Evolutionary conservation across 2,888 invertebrate genomes (phyloP), one percentile per base, ranked within the genome.

Genomic region (Aphrophora alni): DNA sequence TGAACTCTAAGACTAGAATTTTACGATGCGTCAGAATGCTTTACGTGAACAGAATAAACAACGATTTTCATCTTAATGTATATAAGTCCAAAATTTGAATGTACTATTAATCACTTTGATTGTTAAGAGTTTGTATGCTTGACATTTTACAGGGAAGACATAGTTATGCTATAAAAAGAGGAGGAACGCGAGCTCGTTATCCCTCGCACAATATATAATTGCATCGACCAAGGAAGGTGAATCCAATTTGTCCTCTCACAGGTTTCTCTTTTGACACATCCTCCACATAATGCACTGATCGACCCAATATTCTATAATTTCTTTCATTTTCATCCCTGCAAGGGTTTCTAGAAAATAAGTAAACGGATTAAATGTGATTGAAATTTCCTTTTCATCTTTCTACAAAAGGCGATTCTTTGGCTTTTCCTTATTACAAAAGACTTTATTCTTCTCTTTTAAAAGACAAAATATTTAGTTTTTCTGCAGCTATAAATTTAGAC

Each of bases 261-360:
- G 59, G 59, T 59, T 59, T 59, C 59, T 59, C 59, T 21, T 59
- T 59, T n/a, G 21, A n/a, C n/a, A n/a, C n/a, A 21, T 21, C 21
- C 21, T 21, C 21, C 21, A 59, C 59, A 59, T 59, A 59, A 59
- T 59, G 59, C 59, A 59, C 59, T 10, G 59, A 59, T 59, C 59
- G 59, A 59, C 59, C 59, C 59, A 59, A 59, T 59, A 59, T 59
- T 59, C 59, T 59, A 21, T 59, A 59, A 59, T 59, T 59, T 59
- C 59, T 59, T 59, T 59, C 59, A 59, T 59, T 59, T 59, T 59
- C 5, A n/a, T 21, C 59, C 59, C 59, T 3, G 21, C 59, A 4
- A 59, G 59, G 59, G 59, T 59, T 59, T 21, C 59, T 2, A 59
- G 59, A 59, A 59, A 59, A 59, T 59, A 59, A 59, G 59, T 59